Conservation (phyloP, 2,113 vertebrate genomes). For the Oenanthe oenanthe region DNA sequence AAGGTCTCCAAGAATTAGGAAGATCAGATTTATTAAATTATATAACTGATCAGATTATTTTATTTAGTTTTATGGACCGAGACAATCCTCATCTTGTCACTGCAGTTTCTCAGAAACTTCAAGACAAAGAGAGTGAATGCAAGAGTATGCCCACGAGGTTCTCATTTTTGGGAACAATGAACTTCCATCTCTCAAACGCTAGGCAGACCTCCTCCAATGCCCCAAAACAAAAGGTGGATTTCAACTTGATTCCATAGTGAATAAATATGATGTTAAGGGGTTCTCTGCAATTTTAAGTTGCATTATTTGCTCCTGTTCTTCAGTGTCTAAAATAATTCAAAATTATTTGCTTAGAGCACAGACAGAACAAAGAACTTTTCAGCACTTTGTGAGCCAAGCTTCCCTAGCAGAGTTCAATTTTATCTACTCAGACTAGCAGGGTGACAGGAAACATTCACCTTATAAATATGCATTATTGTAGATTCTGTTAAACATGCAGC, state of each 20-base stretch:
- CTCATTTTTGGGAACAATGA: background rate
- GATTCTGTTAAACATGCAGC: background rate
- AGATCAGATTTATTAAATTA: background rate
- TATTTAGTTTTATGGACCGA: background rate
- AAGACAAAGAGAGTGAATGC: background rate
- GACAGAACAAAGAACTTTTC: background rate
- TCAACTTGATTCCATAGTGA: background rate
- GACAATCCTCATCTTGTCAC: background rate
- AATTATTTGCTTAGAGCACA: background rate
- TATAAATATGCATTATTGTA: background rate
- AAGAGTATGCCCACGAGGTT: background rate
- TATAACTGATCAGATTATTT: background rate
- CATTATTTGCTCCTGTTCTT: slow-evolving; percentile 1
- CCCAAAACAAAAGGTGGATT: background rate
- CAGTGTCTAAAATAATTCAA: background rate
- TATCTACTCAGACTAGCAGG: background rate
- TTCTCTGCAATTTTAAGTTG: background rate
- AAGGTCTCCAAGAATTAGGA: background rate
- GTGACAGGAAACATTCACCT: background rate
- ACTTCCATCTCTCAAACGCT: background rate
- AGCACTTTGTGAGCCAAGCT: background rate
- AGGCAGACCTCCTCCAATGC: background rate
- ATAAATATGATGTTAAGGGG: background rate
- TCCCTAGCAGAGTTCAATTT: background rate
- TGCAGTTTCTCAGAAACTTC: background rate